These are phyloP conservation scores for Onychorhynchus coronatus DNA, from an alignment of 2,113 vertebrate genomes.

Conservation along the genomic window DNA sequence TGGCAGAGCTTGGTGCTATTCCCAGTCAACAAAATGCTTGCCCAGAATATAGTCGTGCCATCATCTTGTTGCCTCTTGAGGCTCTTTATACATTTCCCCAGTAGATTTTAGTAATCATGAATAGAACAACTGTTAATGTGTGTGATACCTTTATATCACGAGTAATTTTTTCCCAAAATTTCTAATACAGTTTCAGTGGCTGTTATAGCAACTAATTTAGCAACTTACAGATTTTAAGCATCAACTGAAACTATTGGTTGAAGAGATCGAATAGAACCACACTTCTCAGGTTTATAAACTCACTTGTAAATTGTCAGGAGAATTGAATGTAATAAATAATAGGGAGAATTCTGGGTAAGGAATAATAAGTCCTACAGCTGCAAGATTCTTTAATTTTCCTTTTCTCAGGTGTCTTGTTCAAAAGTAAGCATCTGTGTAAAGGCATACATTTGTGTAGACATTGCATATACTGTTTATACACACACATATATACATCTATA, in stretches of 20 bases:
- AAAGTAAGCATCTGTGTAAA: neutral
- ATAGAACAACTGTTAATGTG: neutral
- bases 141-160: neutral
- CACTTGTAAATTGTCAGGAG: neutral
- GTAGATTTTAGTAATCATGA: neutral
- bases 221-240: neutral
- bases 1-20: neutral
- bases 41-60: neutral
- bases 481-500: neutral
- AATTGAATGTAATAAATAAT: neutral
- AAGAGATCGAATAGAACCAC: neutral
- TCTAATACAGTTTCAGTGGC: neutral
- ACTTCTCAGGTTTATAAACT: neutral
- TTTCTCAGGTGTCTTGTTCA: neutral
- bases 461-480: neutral
- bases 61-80: neutral
- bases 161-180: neutral
- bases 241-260: neutral
- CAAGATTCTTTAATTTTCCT: neutral
- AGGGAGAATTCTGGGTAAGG: neutral
- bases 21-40: neutral
- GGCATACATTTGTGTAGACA: neutral
- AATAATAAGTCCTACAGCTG: neutral
- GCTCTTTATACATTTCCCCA: neutral
- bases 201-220: neutral